These are phyloP conservation scores for Echinops telfairi DNA, from an alignment of 2,113 vertebrate genomes.

Conservation along the genomic window DNA sequence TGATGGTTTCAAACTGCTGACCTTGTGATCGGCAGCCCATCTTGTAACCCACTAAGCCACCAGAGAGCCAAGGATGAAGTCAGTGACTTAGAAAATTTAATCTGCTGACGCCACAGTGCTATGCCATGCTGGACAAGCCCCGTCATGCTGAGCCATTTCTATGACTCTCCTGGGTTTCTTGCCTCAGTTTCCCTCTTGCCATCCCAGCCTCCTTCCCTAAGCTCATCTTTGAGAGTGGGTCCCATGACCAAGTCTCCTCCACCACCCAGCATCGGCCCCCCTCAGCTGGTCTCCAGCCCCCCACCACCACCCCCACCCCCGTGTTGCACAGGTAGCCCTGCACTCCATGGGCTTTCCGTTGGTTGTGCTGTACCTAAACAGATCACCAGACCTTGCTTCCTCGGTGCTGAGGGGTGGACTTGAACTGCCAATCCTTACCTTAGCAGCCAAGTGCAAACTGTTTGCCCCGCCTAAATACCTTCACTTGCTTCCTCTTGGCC, in stretches of 20 bases:
- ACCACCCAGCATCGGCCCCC: no score
- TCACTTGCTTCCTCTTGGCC: background rate
- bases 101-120: background rate
- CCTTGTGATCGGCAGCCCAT: no score
- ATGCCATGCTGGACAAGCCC: background rate
- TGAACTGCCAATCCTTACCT: background rate
- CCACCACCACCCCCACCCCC: no score
- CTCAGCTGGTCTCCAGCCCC: background rate
- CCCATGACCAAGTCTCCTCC: background rate
- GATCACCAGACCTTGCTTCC: background rate
- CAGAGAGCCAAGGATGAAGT: background rate
- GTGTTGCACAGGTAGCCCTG: no score
- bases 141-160: rapidly evolving
- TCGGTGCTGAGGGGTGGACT: background rate
- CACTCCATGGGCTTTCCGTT: background rate
- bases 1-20: no score
- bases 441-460: background rate
- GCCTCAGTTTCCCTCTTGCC: background rate
- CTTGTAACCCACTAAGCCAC: no score
- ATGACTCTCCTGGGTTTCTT: background rate
- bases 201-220: background rate
- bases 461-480: background rate
- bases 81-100: background rate
- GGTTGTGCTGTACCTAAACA: background rate
- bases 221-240: background rate